phyloP scores from a whole-genome alignment of 1,140 invertebrate species.

The Odontomachus brunneus region DNA sequence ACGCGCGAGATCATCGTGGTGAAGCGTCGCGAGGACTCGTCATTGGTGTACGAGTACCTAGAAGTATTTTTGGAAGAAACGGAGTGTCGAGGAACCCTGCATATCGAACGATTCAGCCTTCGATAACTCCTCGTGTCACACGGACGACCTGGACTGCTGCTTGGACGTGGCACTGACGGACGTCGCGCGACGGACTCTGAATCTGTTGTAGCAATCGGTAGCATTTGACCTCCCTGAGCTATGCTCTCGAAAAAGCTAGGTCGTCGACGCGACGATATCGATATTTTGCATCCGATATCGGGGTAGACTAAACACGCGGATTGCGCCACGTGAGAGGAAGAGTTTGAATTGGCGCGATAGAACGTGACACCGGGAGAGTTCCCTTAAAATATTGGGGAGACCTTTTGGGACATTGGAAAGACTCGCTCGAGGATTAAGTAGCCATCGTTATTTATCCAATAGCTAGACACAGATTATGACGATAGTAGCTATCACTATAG shows the following conservation, averaged over 20 bases:
- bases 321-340: neutral
- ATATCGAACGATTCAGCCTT: neutral
- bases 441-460: neutral
- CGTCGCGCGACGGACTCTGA: neutral
- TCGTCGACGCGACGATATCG: neutral
- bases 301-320: neutral
- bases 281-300: conserved; percentile 8
- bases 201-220: neutral
- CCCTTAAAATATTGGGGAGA: neutral
- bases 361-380: neutral
- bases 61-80: neutral
- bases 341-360: neutral
- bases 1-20: conserved; percentile 15
- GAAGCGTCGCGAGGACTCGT: neutral
- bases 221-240: neutral
- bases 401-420: no score
- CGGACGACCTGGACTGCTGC: neutral
- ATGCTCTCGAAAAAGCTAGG: neutral
- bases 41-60: no score
- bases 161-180: neutral
- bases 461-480: neutral
- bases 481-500: neutral
- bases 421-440: neutral
- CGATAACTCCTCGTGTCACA: neutral
- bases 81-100: no score